Evolutionary conservation across 2,797 vertebrate genomes (phyloP).

Genomic region (Odontamblyopus lacepedii): DNA sequence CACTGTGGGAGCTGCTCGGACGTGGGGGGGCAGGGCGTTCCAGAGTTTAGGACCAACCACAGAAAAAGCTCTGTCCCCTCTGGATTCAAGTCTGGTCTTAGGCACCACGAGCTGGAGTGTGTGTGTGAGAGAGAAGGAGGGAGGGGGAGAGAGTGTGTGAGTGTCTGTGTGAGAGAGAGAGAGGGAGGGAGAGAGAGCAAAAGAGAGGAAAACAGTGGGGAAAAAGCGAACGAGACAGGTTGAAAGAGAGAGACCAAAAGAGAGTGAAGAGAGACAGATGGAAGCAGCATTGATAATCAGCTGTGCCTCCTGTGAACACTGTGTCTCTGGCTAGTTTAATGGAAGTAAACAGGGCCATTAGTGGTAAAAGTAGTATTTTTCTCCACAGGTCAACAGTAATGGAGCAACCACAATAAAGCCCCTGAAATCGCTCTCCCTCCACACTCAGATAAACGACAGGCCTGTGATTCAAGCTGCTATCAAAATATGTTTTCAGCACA

Average conservation of each 20-base stretch:
- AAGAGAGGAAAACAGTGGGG: no score
- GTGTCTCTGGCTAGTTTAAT: constrained; percentile 34
- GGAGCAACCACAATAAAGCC: constrained; percentile 48
- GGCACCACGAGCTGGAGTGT: no score
- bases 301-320: neutral
- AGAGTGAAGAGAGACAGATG: neutral
- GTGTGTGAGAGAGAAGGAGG: neutral
- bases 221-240: neutral
- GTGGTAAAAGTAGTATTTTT: constrained; percentile 45
- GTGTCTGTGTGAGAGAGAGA: no score
- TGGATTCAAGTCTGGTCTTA: no score
- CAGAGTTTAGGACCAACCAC: no score
- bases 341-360: constrained; percentile 63
- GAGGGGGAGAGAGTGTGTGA: neutral
- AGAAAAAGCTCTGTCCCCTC: no score
- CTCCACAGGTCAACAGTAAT: constrained; percentile 41
- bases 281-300: neutral
- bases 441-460: neutral
- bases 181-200: no score
- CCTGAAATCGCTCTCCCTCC: constrained; percentile 18
- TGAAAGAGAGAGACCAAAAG: neutral
- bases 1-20: no score
- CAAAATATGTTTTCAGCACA: neutral
- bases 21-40: no score
- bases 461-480: neutral